phyloP scores from a whole-genome alignment of 2,888 invertebrate species.

The Crepidodera aurea region DNA sequence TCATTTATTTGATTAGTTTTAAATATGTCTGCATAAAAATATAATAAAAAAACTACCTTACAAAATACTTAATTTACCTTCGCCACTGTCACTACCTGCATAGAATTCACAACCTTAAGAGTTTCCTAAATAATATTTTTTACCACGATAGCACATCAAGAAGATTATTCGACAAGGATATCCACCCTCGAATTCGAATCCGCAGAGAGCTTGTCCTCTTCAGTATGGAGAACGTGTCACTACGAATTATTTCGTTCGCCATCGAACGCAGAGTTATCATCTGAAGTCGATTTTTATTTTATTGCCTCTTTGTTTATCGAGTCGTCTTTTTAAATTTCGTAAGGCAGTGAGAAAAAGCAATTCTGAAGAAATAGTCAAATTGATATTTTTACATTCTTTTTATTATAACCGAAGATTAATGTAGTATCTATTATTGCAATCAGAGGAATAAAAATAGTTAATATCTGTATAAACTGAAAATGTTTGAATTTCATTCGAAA shows the following conservation, averaged over 20 bases:
- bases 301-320: constrained; percentile 1
- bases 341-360: too few species aligned
- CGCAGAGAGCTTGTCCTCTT: constrained; percentile 29
- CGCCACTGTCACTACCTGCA: constrained; percentile 7
- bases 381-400: too few species aligned
- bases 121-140: constrained; percentile 23
- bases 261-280: constrained; percentile 22
- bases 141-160: constrained; percentile 22
- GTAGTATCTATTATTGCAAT: too few species aligned
- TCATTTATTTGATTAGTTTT: too few species aligned
- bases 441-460: too few species aligned
- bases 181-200: constrained; percentile 31
- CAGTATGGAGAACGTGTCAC: constrained; percentile 33
- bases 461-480: too few species aligned
- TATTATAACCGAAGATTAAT: too few species aligned
- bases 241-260: constrained; percentile 27
- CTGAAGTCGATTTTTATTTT: constrained; percentile 17
- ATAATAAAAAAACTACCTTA: too few species aligned
- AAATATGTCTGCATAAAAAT: too few species aligned
- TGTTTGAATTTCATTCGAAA: too few species aligned
- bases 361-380: too few species aligned
- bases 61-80: background rate
- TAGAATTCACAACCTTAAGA: constrained; percentile 17
- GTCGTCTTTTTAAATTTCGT: background rate
- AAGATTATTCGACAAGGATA: constrained; percentile 35